These are phyloP conservation scores for Ricordea florida DNA, from an alignment of 92 coral and sea anemone genomes.

Conservation along the genomic window DNA sequence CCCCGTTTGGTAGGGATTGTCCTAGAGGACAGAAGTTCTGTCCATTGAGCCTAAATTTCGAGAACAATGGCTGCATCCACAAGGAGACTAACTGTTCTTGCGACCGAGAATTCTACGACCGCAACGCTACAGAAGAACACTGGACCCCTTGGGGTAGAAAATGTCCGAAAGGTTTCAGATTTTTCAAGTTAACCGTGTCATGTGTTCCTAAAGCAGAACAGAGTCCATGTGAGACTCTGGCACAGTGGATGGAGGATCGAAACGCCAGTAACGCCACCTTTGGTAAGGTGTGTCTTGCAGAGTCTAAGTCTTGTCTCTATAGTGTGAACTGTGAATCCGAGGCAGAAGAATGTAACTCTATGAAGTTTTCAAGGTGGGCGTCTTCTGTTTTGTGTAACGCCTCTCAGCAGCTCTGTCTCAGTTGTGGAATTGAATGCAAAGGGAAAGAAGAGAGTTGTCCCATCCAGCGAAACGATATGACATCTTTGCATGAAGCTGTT, in stretches of 20 bases:
- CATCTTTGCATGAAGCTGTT: conserved; percentile 7
- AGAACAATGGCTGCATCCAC: conserved; percentile 29
- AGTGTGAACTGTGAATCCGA: neutral
- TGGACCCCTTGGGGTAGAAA: conserved; percentile 4
- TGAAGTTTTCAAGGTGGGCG: neutral
- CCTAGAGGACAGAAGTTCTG: conserved; percentile 2
- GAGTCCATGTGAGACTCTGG: neutral
- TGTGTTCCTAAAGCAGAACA: neutral
- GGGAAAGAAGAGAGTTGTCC: neutral
- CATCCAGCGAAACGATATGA: neutral
- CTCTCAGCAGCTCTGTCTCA: conserved; percentile 5
- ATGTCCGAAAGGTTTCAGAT: neutral
- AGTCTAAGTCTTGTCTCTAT: neutral
- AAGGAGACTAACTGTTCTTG: neutral
- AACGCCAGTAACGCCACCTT: neutral
- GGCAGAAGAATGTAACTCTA: neutral
- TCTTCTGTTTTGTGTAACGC: conserved; percentile 2
- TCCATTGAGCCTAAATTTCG: neutral
- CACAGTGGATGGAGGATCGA: neutral
- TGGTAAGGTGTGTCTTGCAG: neutral
- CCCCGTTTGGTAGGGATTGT: neutral
- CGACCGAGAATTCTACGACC: neutral
- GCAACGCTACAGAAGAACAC: neutral
- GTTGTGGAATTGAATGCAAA: neutral
- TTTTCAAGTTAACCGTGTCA: neutral